phyloP scores from a whole-genome alignment of 2,113 vertebrate species.

The Charina bottae region DNA sequence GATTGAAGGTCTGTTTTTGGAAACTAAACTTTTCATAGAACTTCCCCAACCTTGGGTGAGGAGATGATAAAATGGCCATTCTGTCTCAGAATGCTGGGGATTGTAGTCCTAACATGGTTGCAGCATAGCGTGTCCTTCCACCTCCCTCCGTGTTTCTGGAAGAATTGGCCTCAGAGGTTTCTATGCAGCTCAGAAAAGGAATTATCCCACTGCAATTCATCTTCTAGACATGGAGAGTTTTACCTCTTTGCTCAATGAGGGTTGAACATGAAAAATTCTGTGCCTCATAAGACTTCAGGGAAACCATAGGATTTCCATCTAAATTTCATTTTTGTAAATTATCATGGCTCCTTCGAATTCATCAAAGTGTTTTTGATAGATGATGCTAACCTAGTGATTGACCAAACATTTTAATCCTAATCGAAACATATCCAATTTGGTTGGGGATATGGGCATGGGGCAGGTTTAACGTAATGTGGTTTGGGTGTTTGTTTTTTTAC shows the following conservation, averaged over 20 bases:
- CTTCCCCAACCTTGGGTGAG: neutral
- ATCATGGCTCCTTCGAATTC: neutral
- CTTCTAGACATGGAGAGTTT: neutral
- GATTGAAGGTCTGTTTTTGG: neutral
- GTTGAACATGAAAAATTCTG: neutral
- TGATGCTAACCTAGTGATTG: neutral
- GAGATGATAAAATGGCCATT: neutral
- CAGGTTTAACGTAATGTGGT: neutral
- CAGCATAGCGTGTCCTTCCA: too few species aligned
- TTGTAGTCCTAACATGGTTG: neutral
- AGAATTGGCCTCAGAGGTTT: neutral
- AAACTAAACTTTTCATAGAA: neutral
- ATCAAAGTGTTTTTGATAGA: neutral
- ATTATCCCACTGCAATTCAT: neutral
- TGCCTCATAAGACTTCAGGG: neutral
- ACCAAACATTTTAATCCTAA: neutral
- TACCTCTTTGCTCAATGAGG: neutral
- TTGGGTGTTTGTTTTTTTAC: constrained; percentile 7
- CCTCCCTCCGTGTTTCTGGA: neutral
- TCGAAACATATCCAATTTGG: neutral
- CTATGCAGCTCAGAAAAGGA: neutral
- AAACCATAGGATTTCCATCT: neutral
- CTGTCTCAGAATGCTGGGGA: neutral
- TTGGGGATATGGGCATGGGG: neutral
- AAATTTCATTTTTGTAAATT: neutral